A percentile compares a stretch with the other conserved stretches of the same genome.
phyloP scores from a whole-genome alignment of 2,888 invertebrate genomes.

The Prosopocoilus inquinatus region DNA sequence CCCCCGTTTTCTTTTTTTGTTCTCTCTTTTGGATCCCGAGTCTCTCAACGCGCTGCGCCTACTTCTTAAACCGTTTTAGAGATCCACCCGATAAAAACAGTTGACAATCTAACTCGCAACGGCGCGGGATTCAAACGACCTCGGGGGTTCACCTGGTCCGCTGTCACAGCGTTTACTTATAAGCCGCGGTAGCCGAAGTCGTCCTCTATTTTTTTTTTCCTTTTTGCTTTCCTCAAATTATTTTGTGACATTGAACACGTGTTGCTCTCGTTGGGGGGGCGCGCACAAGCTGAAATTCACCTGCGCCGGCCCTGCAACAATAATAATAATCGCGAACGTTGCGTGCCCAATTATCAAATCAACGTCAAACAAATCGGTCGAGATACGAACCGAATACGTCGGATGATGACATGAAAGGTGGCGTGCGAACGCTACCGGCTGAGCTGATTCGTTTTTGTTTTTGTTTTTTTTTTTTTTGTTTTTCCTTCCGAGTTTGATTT shows the following conservation, averaged over 20 bases:
- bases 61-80: not conserved
- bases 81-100: not conserved
- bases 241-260: slow-evolving; percentile 4
- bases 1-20: too few species aligned
- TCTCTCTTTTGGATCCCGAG: not conserved
- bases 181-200: not conserved
- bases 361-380: not conserved
- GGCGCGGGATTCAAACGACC: not conserved
- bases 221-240: not conserved
- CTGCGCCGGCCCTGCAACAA: not conserved
- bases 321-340: not conserved
- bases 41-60: not conserved
- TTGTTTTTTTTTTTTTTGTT: too few species aligned
- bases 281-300: not conserved
- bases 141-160: not conserved
- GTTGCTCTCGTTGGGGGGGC: not conserved
- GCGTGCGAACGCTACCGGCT: too few species aligned
- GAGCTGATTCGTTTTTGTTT: too few species aligned
- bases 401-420: too few species aligned
- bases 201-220: not conserved
- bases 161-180: not conserved
- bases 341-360: not conserved
- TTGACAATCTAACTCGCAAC: not conserved
- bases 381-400: too few species aligned
- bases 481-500: too few species aligned